Evolutionary conservation across 92 coral and sea anemone genomes (phyloP).

Genomic region (Epizoanthus ramosus): DNA sequence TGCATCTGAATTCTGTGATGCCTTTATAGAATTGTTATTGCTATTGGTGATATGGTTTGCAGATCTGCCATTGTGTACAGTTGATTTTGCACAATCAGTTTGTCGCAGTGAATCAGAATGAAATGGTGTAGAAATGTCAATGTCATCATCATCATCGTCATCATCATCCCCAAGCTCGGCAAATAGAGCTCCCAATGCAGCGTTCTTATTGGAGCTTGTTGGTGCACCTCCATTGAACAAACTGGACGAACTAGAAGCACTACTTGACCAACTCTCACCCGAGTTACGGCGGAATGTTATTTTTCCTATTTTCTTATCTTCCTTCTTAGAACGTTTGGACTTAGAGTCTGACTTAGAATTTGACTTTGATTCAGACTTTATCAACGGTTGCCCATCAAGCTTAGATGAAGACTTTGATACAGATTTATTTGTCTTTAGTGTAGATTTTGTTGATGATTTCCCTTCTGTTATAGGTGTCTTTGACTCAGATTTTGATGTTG

Average conservation of each 20-base stretch:
- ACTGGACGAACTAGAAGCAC: conserved; percentile 69
- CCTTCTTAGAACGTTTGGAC: conserved; percentile 59
- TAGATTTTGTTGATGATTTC: conserved; percentile 10
- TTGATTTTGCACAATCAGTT: conserved; percentile 21
- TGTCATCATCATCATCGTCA: conserved; percentile 61
- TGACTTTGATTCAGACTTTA: not conserved
- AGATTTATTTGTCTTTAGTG: conserved; percentile 13
- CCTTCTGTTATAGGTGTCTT: conserved; percentile 46
- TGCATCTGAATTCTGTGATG: not conserved
- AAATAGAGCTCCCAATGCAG: conserved; percentile 80
- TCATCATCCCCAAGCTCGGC: conserved; percentile 86
- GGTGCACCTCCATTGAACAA: conserved; percentile 56
- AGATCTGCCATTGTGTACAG: not conserved
- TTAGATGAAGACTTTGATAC: not conserved
- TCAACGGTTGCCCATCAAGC: not conserved
- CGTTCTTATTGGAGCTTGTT: conserved; percentile 58
- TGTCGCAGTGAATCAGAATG: conserved; percentile 54
- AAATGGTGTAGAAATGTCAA: conserved; percentile 80
- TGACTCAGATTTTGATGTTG: not conserved
- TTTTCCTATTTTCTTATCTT: conserved; percentile 75
- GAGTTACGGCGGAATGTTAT: conserved; percentile 90
- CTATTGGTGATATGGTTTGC: conserved; percentile 48
- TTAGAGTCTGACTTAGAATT: not conserved
- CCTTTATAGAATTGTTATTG: conserved; percentile 44
- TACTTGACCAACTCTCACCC: conserved; percentile 95